These are phyloP conservation scores for Herpetotheres cachinnans DNA, from an alignment of 2,113 vertebrate genomes.

Conservation along the genomic window DNA sequence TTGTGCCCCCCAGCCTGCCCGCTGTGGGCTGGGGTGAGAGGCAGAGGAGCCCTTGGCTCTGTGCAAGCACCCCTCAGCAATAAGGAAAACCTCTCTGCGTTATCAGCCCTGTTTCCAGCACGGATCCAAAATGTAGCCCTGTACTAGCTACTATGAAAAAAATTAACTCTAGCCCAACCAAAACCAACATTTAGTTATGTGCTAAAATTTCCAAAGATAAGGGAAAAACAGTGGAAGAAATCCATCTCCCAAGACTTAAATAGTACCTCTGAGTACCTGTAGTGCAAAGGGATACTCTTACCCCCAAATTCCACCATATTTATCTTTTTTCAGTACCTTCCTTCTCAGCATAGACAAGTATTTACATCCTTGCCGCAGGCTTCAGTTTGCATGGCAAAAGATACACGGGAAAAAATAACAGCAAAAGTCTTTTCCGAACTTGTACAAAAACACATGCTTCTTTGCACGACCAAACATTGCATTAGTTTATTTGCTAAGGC, in stretches of 20 bases:
- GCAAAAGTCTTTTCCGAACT: not conserved
- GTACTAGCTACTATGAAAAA: too few relatives aligned
- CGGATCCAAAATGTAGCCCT: too few relatives aligned
- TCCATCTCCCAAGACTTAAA: not conserved
- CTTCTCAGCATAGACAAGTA: not conserved
- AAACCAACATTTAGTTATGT: not conserved
- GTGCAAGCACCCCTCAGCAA: too few relatives aligned
- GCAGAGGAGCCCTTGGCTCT: too few relatives aligned
- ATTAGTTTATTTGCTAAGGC: not conserved
- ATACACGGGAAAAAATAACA: not conserved
- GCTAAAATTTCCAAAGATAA: not conserved
- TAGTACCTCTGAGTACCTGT: not conserved
- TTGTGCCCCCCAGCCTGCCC: too few relatives aligned
- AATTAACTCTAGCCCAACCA: too few relatives aligned
- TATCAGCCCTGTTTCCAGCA: too few relatives aligned
- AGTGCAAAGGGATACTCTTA: not conserved
- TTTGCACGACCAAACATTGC: not conserved
- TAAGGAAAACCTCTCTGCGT: too few relatives aligned
- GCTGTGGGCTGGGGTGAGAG: too few relatives aligned
- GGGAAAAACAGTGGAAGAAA: not conserved
- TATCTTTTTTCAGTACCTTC: not conserved
- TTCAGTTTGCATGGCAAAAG: not conserved
- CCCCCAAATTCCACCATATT: not conserved
- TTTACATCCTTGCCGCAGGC: not conserved
- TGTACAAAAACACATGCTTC: not conserved